Evolutionary conservation across 2,113 vertebrate genomes (phyloP), one percentile per base, ranked within the genome.

Genomic region (Rhea americana): DNA sequence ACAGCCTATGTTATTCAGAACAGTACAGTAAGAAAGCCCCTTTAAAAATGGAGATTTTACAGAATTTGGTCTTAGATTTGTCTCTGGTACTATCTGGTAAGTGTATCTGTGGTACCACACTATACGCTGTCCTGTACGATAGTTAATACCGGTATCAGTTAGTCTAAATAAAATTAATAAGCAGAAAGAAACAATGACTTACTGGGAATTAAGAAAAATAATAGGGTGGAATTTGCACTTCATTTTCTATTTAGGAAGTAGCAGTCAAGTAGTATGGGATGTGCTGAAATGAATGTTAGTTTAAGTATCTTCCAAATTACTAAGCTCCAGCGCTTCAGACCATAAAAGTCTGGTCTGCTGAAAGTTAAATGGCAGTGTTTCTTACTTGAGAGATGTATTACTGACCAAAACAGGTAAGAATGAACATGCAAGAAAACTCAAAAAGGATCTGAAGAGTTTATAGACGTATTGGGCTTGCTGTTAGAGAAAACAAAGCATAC

Each of bases 301-400:
- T 91, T 85, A 91, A 74, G 41, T 61, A 66, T 51, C 45, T 78
- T 93, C n/a, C 63, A 82, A 71, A 30, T 72, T 91, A 96, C 89
- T 79, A 92, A 87, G 8, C 14, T 87, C 43, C 62, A 70, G 12
- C 65, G 43, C 47, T 93, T 73, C 51, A 82, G 24, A 79, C 28
- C 7, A 67, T 63, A 89, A 92, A 89, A 73, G 28, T 20, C 50
- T 63, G 9, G 5, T 66, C 87, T 74, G 11, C 22, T n/a, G 85
- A 72, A 87, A 93, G 17, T 77, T 82, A 77, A 92, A 94, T 50
- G 75, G 32, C 82, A 62, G 25, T 35, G 21, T 32, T 82, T 77
- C 72, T 71, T 89, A 79, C 72, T 84, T 68, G 41, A 8, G 35
- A 87, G 48, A 68, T 25, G n/a, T 87, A 82, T 28, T 85, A 32